A percentile compares a stretch with the other conserved stretches of the same genome.
Conservation (phyloP, 2,113 vertebrate species). For the Miniopterus natalensis region DNA sequence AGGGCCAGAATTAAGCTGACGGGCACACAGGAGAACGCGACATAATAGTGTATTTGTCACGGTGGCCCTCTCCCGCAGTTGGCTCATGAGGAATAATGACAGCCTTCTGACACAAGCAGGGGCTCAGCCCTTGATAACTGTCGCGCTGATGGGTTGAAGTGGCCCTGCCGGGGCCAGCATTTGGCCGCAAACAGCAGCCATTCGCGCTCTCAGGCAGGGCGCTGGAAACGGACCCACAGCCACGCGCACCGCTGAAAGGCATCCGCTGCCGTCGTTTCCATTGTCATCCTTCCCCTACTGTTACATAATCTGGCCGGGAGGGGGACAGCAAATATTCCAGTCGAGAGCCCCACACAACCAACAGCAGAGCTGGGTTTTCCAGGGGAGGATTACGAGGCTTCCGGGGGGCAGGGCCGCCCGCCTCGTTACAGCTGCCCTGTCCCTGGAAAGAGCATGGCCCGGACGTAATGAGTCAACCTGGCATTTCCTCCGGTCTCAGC, state of each 20-base stretch:
- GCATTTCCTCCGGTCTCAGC: slow-evolving; percentile 76
- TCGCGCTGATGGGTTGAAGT: slow-evolving; percentile 74
- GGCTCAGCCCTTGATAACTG: slow-evolving; percentile 80
- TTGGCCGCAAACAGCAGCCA: slow-evolving; percentile 80
- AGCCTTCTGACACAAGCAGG: slow-evolving; percentile 80
- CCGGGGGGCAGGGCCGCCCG: slow-evolving; percentile 62
- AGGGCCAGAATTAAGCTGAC: slow-evolving; percentile 76
- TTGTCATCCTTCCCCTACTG: slow-evolving; percentile 73
- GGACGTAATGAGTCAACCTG: slow-evolving; percentile 78
- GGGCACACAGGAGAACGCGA: slow-evolving; percentile 79
- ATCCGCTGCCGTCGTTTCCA: slow-evolving; percentile 76
- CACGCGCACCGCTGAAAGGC: slow-evolving; percentile 77
- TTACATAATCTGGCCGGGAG: slow-evolving; percentile 73
- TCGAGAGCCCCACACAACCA: slow-evolving; percentile 73
- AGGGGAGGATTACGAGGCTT: slow-evolving; percentile 73
- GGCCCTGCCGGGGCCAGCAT: slow-evolving; percentile 56
- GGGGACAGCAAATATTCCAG: slow-evolving; percentile 66
- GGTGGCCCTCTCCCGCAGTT: slow-evolving; percentile 59
- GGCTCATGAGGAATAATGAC: slow-evolving; percentile 81
- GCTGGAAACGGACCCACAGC: slow-evolving; percentile 81
- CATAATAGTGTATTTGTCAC: slow-evolving; percentile 72
- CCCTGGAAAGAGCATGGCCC: slow-evolving; percentile 67
- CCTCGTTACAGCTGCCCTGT: slow-evolving; percentile 74
- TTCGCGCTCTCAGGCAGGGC: slow-evolving; percentile 83
- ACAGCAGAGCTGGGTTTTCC: slow-evolving; percentile 53